Percentiles rank a stretch among this genome's conserved stretches.
Evolutionary conservation across 2,797 vertebrate species (phyloP).

Genomic region (Coregonus ussuriensis): DNA sequence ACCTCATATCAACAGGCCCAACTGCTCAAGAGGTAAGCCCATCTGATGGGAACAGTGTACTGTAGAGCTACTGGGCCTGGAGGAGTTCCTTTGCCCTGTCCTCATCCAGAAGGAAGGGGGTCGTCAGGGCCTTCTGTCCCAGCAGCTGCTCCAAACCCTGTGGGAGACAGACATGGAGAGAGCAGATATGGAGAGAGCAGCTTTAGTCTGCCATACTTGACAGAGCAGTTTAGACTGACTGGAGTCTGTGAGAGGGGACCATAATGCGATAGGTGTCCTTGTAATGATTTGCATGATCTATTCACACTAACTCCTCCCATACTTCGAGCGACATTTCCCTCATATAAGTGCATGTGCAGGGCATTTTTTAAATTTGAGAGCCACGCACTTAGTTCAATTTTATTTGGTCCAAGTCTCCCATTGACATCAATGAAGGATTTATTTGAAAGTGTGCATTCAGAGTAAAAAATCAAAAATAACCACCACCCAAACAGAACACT

Average conservation of each 20-base stretch:
- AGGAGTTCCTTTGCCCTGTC: slow-evolving; percentile 52
- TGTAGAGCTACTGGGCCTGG: slow-evolving; percentile 34
- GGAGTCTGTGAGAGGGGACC: slow-evolving; percentile 1
- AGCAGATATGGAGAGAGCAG: background rate
- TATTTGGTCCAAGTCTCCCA: no score
- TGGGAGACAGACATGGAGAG: slow-evolving; percentile 14
- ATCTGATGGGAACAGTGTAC: background rate
- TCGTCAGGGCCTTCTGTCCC: slow-evolving; percentile 72
- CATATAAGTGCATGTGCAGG: background rate
- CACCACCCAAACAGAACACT: background rate
- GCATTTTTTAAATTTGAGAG: background rate
- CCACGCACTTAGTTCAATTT: background rate
- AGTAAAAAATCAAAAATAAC: background rate
- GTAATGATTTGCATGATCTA: no score
- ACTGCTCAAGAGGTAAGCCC: background rate
- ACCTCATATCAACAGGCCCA: background rate
- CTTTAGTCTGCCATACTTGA: background rate
- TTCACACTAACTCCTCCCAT: no score
- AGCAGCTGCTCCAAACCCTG: slow-evolving; percentile 85
- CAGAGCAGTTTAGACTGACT: slow-evolving; percentile 14
- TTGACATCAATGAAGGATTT: background rate
- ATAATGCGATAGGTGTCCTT: background rate
- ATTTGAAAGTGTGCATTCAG: background rate
- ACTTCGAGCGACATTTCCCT: no score
- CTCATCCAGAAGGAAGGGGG: slow-evolving; percentile 81